Percentiles rank a stretch among this genome's conserved stretches.
Conservation (phyloP, 2,888 invertebrate species). For the Apotomis turbidana region DNA sequence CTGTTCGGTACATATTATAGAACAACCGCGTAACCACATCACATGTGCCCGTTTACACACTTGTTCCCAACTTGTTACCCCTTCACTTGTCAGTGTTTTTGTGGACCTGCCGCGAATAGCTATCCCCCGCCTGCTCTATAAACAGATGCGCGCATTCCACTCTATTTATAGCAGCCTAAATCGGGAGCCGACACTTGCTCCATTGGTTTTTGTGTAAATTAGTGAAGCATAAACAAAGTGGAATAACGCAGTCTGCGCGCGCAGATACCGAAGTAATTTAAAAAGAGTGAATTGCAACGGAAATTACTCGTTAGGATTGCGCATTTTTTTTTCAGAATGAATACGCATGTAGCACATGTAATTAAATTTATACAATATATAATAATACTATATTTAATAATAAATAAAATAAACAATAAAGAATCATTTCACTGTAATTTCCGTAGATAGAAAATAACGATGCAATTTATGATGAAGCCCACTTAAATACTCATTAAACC, state of each 20-base stretch:
- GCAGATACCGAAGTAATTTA: background rate
- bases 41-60: slow-evolving; percentile 58
- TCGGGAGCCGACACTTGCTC: slow-evolving; percentile 64
- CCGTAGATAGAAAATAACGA: background rate
- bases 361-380: background rate
- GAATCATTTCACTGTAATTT: background rate
- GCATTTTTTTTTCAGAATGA: background rate
- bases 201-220: slow-evolving; percentile 40
- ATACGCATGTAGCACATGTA: background rate
- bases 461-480: background rate
- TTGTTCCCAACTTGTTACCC: slow-evolving; percentile 62
- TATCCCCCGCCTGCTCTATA: slow-evolving; percentile 75
- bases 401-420: no score
- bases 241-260: slow-evolving; percentile 7
- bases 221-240: slow-evolving; percentile 18
- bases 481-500: background rate
- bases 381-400: no score
- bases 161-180: slow-evolving; percentile 75
- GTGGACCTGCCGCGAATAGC: slow-evolving; percentile 59
- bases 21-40: slow-evolving; percentile 5
- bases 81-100: slow-evolving; percentile 44
- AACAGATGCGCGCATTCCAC: slow-evolving; percentile 77
- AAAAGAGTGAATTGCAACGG: slow-evolving; percentile 14
- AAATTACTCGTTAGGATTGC: slow-evolving; percentile 7
- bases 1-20: background rate